Percentiles rank a stretch among this genome's conserved stretches.
Evolutionary conservation across 2,113 vertebrate genomes (phyloP).

Genomic region (Perca schrenkii): DNA sequence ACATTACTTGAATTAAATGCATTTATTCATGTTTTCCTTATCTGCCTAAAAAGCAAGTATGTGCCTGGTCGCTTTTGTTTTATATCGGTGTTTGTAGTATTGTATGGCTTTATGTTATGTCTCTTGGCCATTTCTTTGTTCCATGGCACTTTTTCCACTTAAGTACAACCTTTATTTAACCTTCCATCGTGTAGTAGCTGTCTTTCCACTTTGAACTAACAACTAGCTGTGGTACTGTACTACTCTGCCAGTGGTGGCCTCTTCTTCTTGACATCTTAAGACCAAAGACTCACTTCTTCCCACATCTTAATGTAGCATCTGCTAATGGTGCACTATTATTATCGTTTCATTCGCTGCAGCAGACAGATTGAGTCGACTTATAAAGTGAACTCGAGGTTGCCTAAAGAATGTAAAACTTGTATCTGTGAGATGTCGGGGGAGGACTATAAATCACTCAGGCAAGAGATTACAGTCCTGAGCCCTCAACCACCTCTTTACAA

Average conservation of each 20-base stretch:
- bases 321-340: neutral
- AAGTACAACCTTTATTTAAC: neutral
- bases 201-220: neutral
- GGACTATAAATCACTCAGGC: constrained; percentile 37
- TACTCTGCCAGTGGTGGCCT: too few species aligned
- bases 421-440: constrained; percentile 14
- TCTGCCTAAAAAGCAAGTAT: too few species aligned
- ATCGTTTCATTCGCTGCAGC: constrained; percentile 16
- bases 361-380: constrained; percentile 5
- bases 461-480: constrained; percentile 22
- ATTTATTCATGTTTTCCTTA: too few species aligned
- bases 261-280: neutral
- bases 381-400: constrained; percentile 6
- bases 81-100: too few species aligned
- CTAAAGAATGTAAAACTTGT: constrained; percentile 26
- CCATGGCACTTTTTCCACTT: neutral
- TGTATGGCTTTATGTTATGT: neutral
- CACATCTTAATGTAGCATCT: neutral
- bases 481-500: constrained; percentile 14
- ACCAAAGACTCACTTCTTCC: neutral
- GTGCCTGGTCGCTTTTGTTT: too few species aligned
- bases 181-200: neutral
- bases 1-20: too few species aligned
- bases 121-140: neutral
- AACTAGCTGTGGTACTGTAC: constrained; percentile 1